Conservation (phyloP, 2,113 vertebrate genomes). For the Leuciscus idus region DNA sequence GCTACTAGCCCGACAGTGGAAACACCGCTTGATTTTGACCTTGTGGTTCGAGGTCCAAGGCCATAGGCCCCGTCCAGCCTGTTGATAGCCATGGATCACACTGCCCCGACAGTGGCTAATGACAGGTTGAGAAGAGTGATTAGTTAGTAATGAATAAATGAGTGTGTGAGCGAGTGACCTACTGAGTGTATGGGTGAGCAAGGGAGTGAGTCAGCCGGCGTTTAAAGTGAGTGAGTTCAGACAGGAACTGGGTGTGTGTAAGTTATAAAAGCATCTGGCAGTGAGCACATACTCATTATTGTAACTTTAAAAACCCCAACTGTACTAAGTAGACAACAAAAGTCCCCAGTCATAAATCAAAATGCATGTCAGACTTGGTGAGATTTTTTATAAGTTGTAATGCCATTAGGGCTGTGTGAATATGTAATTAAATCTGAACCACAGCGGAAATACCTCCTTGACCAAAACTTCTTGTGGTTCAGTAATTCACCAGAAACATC, state of each 20-base stretch:
- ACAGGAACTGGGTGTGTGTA: slow-evolving; percentile 65
- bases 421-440: slow-evolving; percentile 31
- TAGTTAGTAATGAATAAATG: not conserved
- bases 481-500: slow-evolving; percentile 28
- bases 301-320: slow-evolving; percentile 41
- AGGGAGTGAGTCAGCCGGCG: slow-evolving; percentile 51
- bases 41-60: not conserved
- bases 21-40: not conserved
- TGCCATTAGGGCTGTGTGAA: slow-evolving; percentile 31
- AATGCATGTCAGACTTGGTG: slow-evolving; percentile 13
- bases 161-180: slow-evolving; percentile 64
- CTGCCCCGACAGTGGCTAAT: not conserved
- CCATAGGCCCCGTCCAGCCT: not conserved
- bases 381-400: slow-evolving; percentile 12
- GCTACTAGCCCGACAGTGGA: not conserved
- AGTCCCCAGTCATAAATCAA: not conserved
- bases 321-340: slow-evolving; percentile 22
- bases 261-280: slow-evolving; percentile 84
- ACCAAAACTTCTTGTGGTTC: slow-evolving; percentile 1
- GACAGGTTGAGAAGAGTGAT: not conserved
- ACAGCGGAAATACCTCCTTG: not conserved
- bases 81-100: not conserved
- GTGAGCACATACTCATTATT: slow-evolving; percentile 70
- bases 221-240: slow-evolving; percentile 66
- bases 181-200: slow-evolving; percentile 45